These are phyloP conservation scores for Bos javanicus DNA, from an alignment of 2,113 vertebrate genomes.

Conservation along the genomic window DNA sequence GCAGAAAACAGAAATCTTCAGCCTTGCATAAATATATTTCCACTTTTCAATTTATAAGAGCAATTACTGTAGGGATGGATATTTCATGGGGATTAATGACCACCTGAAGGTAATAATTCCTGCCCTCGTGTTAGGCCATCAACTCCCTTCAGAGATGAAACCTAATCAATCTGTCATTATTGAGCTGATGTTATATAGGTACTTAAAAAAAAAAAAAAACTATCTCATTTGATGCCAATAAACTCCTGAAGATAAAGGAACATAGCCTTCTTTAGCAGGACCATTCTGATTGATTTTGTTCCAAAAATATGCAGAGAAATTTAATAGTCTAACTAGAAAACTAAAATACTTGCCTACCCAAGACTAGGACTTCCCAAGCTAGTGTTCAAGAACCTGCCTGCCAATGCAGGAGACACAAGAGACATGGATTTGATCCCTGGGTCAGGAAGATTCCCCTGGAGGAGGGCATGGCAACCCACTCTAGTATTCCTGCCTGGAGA, in stretches of 20 bases:
- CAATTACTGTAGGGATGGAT: conserved; percentile 25
- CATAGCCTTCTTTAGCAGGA: neutral
- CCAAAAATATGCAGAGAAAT: conserved; percentile 9
- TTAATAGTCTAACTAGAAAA: neutral
- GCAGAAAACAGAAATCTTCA: conserved; percentile 51
- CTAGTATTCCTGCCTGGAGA: neutral
- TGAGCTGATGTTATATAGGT: conserved; percentile 11
- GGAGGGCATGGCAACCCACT: neutral
- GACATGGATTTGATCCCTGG: neutral
- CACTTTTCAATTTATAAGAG: conserved; percentile 56
- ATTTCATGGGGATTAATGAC: conserved; percentile 54
- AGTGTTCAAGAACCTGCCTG: neutral
- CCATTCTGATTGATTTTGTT: neutral
- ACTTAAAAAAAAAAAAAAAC: neutral
- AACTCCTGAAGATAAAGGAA: neutral
- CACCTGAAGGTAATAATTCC: conserved; percentile 47
- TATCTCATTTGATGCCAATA: conserved; percentile 21
- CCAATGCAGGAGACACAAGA: neutral
- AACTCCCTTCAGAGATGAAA: conserved; percentile 44
- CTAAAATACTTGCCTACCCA: neutral
- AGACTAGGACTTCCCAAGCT: neutral
- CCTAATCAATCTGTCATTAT: conserved; percentile 36
- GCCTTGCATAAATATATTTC: conserved; percentile 53
- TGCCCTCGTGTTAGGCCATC: conserved; percentile 37
- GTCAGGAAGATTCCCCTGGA: neutral